Conservation (phyloP, 1,140 invertebrate genomes). For the Drosophila equinoxialis region DNA sequence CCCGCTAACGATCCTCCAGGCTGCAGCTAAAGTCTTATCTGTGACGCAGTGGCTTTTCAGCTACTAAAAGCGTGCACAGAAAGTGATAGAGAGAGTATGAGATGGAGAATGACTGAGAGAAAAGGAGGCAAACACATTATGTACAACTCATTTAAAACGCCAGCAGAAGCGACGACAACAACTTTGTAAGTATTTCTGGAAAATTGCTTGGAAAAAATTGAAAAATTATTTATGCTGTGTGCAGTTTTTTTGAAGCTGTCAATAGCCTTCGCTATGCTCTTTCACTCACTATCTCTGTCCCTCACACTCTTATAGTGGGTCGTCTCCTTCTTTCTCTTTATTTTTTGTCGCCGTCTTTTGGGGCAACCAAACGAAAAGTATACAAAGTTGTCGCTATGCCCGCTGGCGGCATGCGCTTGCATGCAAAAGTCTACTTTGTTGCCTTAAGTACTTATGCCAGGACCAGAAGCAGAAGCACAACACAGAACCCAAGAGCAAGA, state of each 20-base stretch:
- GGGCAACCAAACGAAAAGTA: slow-evolving; percentile 33
- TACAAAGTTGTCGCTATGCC: slow-evolving; percentile 66
- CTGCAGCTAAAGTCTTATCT: slow-evolving; percentile 38
- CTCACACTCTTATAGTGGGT: not conserved
- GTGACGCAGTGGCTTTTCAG: slow-evolving; percentile 9
- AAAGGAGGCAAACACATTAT: slow-evolving; percentile 37
- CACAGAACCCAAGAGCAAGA: slow-evolving; percentile 16
- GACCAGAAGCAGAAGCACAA: slow-evolving; percentile 33
- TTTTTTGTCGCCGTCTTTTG: not conserved
- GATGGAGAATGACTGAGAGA: too few relatives aligned
- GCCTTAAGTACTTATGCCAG: slow-evolving; percentile 78
- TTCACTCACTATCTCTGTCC: slow-evolving; percentile 21
- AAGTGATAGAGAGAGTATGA: too few relatives aligned
- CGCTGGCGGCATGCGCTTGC: slow-evolving; percentile 73
- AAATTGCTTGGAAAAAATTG: slow-evolving; percentile 78
- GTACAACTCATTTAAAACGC: slow-evolving; percentile 73
- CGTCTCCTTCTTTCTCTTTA: not conserved
- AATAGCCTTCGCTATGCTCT: slow-evolving; percentile 45
- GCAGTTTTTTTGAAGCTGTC: slow-evolving; percentile 65
- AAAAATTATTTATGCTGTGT: slow-evolving; percentile 79
- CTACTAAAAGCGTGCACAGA: not conserved
- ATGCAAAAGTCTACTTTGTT: slow-evolving; percentile 80
- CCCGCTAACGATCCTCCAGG: slow-evolving; percentile 16
- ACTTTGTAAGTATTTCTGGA: slow-evolving; percentile 73
- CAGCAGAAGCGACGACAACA: slow-evolving; percentile 43